These are phyloP conservation scores for Neolamprologus kungweensis DNA, from an alignment of 2,113 vertebrate genomes.

Conservation along the genomic window DNA sequence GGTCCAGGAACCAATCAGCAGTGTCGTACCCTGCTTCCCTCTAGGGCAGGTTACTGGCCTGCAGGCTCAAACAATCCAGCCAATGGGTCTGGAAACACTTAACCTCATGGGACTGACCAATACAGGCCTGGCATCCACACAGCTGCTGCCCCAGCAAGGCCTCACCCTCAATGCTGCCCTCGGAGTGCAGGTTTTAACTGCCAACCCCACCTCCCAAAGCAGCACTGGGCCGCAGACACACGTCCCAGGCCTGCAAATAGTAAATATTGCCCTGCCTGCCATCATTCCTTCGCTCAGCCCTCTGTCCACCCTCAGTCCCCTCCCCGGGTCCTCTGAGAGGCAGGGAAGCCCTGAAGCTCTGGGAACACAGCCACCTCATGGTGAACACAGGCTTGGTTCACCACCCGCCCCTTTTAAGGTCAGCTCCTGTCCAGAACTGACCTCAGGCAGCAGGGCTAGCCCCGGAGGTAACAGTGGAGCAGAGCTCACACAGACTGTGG, in stretches of 20 bases:
- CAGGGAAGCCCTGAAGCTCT: slow-evolving; percentile 52
- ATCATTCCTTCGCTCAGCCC: slow-evolving; percentile 84
- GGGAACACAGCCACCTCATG: background rate
- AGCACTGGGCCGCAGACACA: slow-evolving; percentile 71
- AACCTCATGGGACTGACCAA: slow-evolving; percentile 84
- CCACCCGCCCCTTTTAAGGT: background rate
- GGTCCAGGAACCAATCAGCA: slow-evolving; percentile 75
- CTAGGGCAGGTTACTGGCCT: slow-evolving; percentile 81
- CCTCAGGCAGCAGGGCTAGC: background rate
- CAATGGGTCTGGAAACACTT: slow-evolving; percentile 78
- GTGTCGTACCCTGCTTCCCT: slow-evolving; percentile 83
- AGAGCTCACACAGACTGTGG: background rate
- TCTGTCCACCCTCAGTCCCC: slow-evolving; percentile 57
- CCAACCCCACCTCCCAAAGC: slow-evolving; percentile 72
- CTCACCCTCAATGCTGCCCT: slow-evolving; percentile 82
- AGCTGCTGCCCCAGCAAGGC: slow-evolving; percentile 74
- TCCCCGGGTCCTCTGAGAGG: slow-evolving; percentile 29
- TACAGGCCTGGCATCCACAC: slow-evolving; percentile 65
- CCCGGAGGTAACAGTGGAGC: background rate
- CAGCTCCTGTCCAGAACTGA: slow-evolving; percentile 9
- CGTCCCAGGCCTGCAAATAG: slow-evolving; percentile 84
- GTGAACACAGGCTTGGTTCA: background rate
- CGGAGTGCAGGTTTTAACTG: slow-evolving; percentile 85
- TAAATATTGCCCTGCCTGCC: slow-evolving; percentile 88
- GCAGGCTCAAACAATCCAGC: slow-evolving; percentile 74